Evolutionary conservation across 2,113 vertebrate species (phyloP).

Genomic region (Tragelaphus strepsiceros): DNA sequence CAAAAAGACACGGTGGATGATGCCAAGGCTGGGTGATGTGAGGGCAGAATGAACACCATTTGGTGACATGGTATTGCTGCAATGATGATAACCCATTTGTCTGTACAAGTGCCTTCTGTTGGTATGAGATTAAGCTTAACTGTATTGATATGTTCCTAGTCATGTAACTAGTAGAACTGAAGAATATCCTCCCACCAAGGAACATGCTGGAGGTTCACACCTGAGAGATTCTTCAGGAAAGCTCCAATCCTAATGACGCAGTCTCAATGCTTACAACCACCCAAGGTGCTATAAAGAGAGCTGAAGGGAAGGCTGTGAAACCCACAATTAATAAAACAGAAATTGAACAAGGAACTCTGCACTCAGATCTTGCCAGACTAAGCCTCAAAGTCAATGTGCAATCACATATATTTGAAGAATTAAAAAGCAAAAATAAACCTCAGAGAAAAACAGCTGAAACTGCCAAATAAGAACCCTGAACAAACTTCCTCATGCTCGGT

Average conservation of each 20-base stretch:
- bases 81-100: background rate
- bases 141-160: background rate
- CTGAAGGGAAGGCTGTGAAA: background rate
- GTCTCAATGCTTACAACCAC: background rate
- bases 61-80: background rate
- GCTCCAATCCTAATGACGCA: too few species aligned
- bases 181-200: background rate
- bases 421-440: conserved; percentile 17
- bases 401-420: background rate
- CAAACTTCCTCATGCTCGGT: background rate
- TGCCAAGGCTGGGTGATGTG: background rate
- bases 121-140: background rate
- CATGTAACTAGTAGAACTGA: background rate
- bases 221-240: background rate
- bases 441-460: background rate
- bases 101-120: background rate
- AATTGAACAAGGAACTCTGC: background rate
- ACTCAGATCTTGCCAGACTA: background rate
- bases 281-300: background rate
- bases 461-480: background rate
- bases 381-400: background rate
- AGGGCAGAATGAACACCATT: background rate
- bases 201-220: background rate
- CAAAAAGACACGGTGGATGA: accelerated
- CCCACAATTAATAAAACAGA: background rate